Evolutionary conservation across 2,797 vertebrate genomes (phyloP).

Genomic region (Tadarida brasiliensis): DNA sequence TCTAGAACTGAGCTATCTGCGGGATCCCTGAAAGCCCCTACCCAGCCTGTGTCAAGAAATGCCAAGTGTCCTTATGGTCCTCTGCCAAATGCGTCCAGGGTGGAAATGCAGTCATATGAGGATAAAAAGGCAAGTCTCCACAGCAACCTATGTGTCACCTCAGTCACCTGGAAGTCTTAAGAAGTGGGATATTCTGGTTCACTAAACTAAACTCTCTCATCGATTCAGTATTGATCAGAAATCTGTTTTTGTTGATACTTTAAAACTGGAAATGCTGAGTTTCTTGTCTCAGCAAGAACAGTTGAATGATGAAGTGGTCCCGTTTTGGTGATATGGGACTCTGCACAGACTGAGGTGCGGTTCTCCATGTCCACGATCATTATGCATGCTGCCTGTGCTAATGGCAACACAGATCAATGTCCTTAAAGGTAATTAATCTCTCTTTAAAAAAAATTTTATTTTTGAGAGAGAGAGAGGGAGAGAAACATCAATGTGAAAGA

Average conservation of each 20-base stretch:
- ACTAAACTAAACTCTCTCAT: not conserved
- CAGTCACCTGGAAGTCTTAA: not conserved
- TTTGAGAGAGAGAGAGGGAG: no score
- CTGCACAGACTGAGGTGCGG: not conserved
- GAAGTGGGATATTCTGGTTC: not conserved
- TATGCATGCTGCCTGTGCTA: constrained; percentile 21
- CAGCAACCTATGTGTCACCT: not conserved
- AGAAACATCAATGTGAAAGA: no score
- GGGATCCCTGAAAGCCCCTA: not conserved
- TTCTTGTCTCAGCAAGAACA: constrained; percentile 9
- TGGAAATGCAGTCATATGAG: not conserved
- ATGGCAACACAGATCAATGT: not conserved
- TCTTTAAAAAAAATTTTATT: no score
- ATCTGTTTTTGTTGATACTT: not conserved
- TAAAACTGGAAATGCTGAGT: constrained; percentile 31
- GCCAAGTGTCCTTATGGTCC: not conserved
- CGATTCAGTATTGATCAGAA: not conserved
- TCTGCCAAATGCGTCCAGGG: not conserved
- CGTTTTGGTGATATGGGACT: not conserved
- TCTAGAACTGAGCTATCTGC: not conserved
- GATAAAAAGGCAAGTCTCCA: not conserved
- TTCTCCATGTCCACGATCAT: not conserved
- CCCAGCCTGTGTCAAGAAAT: not conserved
- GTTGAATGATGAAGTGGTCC: not conserved
- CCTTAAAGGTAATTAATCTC: constrained; percentile 44